Base-by-base conservation (phyloP, 2,113 vertebrate genomes). In the Pseudois nayaur region DNA sequence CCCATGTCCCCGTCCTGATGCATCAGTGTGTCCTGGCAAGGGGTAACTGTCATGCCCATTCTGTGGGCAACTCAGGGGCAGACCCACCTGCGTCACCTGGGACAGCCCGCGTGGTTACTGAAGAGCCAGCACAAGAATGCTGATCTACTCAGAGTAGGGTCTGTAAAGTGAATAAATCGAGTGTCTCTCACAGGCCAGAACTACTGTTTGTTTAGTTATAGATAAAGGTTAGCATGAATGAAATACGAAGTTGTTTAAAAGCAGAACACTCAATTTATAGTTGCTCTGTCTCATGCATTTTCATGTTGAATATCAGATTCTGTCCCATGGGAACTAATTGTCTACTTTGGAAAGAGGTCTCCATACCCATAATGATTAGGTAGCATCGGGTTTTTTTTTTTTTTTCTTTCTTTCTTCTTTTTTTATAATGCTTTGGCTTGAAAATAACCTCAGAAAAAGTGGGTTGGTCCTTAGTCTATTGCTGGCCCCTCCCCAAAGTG, bases 101-200 rank as follows among this genome's bases (percentile, higher is more conserved):
- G 21, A 10, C 23, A 25, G 11, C 50, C 33, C 31, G 27, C 0
- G 0, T 2, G 0, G 33, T 40, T 52, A 13, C 14, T 7, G 3
- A 5, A 40, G 31, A 14, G 23, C n/a, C 27, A 12, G 27, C 43
- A 21, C 43, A 31, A 27, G 9, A 10, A 4, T 19, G 8, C 89
- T 40, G 52, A n/a, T 23, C 10, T 29, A 36, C 88, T n/a, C 62
- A 57, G 17, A 62, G 16, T 10, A 8, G 2, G 40, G 13, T 40
- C 82, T 25, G 14, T 2, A 71, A 33, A 6, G 54, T 31, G 8
- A 17, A 31, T 8, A 27, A 55, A 62, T 19, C 29, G 1, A 48
- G 33, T 45, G 27, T 74, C 60, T 82, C 57, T 48, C 33, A 2
- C 0, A 15, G 60, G 21, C 82, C 64, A 23, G 50, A 45, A 15